Evolutionary conservation across 1,140 invertebrate genomes (phyloP), one percentile per base, ranked within the genome.

Genomic region (Lepidurus couesii): DNA sequence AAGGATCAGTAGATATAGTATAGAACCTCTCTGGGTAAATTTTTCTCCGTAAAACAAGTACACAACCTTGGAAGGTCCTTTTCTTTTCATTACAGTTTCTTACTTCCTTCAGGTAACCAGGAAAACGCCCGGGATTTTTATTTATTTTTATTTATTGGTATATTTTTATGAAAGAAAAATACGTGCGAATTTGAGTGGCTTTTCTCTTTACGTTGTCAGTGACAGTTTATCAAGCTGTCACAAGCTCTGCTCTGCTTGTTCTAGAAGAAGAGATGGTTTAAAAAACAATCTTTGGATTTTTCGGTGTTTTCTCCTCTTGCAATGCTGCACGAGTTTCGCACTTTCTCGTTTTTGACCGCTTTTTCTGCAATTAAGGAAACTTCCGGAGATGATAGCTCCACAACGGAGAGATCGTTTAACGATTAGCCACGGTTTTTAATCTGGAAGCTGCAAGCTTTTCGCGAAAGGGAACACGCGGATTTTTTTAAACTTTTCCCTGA

Each of bases 271-370:
- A 13, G 53, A 9, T n/a, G 16, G 13, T 65, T 47, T 21, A n/a
- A 13, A 16, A 21, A 21, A 65, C 6, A n/a, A 13, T 21, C 16
- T 65, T 5, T 65, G 53, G 21, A 21, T n/a, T n/a, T 65, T 16
- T 21, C 8, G 16, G 53, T 16, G 34, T 21, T 65, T 21, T n/a
- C 53, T 65, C 21, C 53, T 21, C 5, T 13, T n/a, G 53, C 16
- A n/a, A 65, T 65, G 53, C 53, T 65, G 53, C 53, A 65, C 53
- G 53, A 65, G 6, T 65, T 7, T 65, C 53, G 53, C 53, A 65
- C 53, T 65, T 65, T 65, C 53, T 13, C 53, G 16, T 16, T n/a
- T 65, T 21, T 65, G 13, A n/a, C 53, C 8, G 53, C 53, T 65
- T 65, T 65, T 65, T 65, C 53, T 13, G 53, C 21, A 7, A 65